These are phyloP conservation scores for Micrasema minimum DNA, from an alignment of 1,140 invertebrate genomes.

Conservation along the genomic window DNA sequence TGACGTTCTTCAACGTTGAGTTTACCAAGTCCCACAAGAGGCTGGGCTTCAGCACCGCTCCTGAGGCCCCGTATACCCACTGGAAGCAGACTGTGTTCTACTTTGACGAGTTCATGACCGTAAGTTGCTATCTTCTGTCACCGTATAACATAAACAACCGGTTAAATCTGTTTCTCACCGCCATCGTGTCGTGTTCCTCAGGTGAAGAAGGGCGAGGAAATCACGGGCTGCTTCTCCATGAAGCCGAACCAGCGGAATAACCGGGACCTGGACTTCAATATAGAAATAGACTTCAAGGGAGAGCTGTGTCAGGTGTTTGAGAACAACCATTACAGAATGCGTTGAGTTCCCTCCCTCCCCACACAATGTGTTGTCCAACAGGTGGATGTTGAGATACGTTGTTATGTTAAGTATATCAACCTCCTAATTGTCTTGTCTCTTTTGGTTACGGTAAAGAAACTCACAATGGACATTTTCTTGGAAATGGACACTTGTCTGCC, in stretches of 20 bases:
- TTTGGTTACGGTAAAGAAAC: neutral
- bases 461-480: too few relatives aligned
- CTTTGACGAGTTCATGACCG: conserved; percentile 94
- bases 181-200: conserved; percentile 51
- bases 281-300: conserved; percentile 94
- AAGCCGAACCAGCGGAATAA: conserved; percentile 96
- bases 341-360: conserved; percentile 69
- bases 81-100: conserved; percentile 99
- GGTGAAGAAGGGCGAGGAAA: conserved; percentile 92
- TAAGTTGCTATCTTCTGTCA: too few relatives aligned
- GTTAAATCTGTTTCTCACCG: too few relatives aligned
- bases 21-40: conserved; percentile 99
- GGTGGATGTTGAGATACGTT: conserved; percentile 14
- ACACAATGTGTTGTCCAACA: conserved; percentile 9
- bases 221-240: conserved; percentile 92
- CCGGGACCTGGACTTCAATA: conserved; percentile 95
- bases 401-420: conserved; percentile 21
- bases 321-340: conserved; percentile 95
- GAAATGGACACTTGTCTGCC: too few relatives aligned
- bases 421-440: conserved; percentile 15
- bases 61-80: conserved; percentile 96
- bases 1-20: conserved; percentile 99
- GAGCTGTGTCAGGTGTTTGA: conserved; percentile 92
- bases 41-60: conserved; percentile 98
- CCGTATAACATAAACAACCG: too few relatives aligned